Evolutionary conservation across 2,888 invertebrate genomes (phyloP), one percentile per base, ranked within the genome.

Genomic region (Stenurella melanura): DNA sequence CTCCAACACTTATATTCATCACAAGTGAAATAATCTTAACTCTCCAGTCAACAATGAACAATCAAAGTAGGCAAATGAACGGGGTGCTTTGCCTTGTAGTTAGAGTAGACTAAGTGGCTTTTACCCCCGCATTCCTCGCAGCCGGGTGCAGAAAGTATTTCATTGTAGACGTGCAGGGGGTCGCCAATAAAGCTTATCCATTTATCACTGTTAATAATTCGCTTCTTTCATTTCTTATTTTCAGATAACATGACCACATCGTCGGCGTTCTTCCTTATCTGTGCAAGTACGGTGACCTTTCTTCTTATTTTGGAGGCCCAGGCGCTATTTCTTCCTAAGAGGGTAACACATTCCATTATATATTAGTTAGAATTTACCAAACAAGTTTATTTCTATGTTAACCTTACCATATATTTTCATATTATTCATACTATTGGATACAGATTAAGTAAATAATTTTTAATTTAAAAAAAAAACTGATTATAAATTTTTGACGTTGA

Each of bases 131-230:
- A 86, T 87, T 86, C 86, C 85, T 81, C 87, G 74, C 87, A 81
- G 87, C 85, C 83, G 86, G 87, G 83, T 82, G 86, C 83, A 80
- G 84, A 89, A 86, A 87, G 88, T 85, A 83, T 89, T 89, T 87
- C 87, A 86, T 86, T 88, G 88, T 89, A 87, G 81, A 69, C 77
- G 80, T 77, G 80, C 76, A 82, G 85, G 86, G 84, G 85, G 84
- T 82, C 84, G 81, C 81, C 86, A 84, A 85, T 86, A 86, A 86
- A 84, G 83, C 84, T 83, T 78, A 83, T 81, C 84, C 86, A 87
- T 87, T 87, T 87, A 87, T 87, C 87, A 86, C 83, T 83, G 84
- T 81, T 85, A 83, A 85, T 86, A 82, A 85, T 83, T 80, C 81
- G 61, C 72, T 63, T 72, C 72, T 72, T 72, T 63, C 63, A 63